Evolutionary conservation across 2,888 invertebrate species (phyloP), one percentile per base, ranked within the genome.

Genomic region (Alsophila aescularia): DNA sequence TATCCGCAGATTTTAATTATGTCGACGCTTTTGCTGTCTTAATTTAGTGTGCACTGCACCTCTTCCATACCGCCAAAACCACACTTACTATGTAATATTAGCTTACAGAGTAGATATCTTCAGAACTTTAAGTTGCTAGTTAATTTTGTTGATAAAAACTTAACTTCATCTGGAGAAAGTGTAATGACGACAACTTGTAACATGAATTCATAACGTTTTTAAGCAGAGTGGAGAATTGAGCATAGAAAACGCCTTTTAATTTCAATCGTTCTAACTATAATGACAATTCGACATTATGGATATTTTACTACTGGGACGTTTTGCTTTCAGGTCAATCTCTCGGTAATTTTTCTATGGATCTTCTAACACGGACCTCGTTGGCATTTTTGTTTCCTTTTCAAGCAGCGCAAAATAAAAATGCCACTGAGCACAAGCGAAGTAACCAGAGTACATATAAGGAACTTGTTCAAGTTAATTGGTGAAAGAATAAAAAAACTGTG

Each of bases 1-100:
- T 76, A 73, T 74, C 83, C 83, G 71, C 83, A 76, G 74, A 78
- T 83, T 85, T 85, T 83, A 83, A 85, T 84, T 84, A n/a, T n/a
- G n/a, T 81, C 65, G 69, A 72, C 72, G 70, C 76, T 79, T 77
- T 72, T 80, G 72, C 72, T 72, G 72, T 72, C 67, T 78, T 78
- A 79, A 83, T 83, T 79, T 77, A 77, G 74, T 78, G 74, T 68
- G 66, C 69, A 56, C 70, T 68, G 66, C 69, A 56, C 70, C 75
- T 70, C 66, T 73, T 72, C 69, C 65, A 51, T 49, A 59, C 62
- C 41, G 34, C 29, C 37, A 16, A 49, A 27, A 47, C 58, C 51
- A 58, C 62, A 58, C 60, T 60, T 51, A 52, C 43, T 52, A 35
- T 39, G 44, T 52, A 48, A 48, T 58, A 64, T 53, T 58, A 57